Base-by-base conservation (phyloP, 1,140 invertebrate genomes). In the Dreissena rostriformis region DNA sequence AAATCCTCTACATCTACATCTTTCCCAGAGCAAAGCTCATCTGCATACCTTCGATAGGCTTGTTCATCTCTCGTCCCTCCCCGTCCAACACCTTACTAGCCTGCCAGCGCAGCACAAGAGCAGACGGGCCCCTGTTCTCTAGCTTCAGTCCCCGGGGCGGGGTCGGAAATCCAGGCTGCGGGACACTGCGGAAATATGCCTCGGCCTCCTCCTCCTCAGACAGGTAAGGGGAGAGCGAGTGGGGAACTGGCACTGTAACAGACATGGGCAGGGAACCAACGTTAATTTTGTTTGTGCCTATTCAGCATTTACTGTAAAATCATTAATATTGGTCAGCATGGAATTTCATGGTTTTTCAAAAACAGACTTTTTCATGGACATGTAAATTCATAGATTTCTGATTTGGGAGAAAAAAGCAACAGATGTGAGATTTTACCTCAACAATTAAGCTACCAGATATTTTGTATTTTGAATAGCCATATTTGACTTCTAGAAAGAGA, bases 141-240 rank as follows among this genome's bases (percentile, higher is more conserved):
- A 90, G 53, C 39, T 79, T 57, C 10, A 91, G 83, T 15, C 73
- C 76, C 17, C 84, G 71, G 0, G 91, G 91, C 19, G 89, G 88
- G 24, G 89, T 90, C 17, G 91, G 89, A 28, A 87, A 86, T 14
- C 90, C 90, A 17, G 79, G 82, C 52, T 85, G 77, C 6, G 87
- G 86, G 14, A 89, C 86, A n/a, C 82, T 81, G 17, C 57, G 84
- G 65, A 86, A 89, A 55, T 88, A 88, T 22, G 63, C 26, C 24
- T 88, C 88, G 55, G 88, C 88, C 53, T 88, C 87, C 66, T 88
- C 88, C 53, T 88, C 87, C 66, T 88, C 88, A 15, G 88, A 91
- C 5, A 85, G 86, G 74, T 88, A 89, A 14, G 86, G 87, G 19
- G 89, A 89, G 65, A 89, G 80, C 24, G 88, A 89, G 68, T 90